These are phyloP conservation scores for Heteromurus nitidus DNA, from an alignment of 2,888 invertebrate genomes.

Conservation along the genomic window DNA sequence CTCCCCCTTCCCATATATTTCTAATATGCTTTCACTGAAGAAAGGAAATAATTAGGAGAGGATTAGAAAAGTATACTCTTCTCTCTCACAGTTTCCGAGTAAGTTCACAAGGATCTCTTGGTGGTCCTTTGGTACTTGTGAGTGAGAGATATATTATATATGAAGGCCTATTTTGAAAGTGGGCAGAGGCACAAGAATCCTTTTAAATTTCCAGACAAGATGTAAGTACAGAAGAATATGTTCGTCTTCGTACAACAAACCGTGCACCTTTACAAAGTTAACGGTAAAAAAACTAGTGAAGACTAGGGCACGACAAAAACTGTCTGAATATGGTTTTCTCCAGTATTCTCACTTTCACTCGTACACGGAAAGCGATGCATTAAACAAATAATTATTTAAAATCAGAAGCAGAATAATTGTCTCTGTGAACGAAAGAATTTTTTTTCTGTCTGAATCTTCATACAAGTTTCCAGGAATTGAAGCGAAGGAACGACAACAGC, in stretches of 20 bases:
- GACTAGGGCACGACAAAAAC: not conserved
- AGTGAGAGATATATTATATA: no score
- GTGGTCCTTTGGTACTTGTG: no score
- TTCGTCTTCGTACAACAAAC: not conserved
- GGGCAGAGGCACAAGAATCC: no score
- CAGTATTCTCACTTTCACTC: not conserved
- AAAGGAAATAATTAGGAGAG: not conserved
- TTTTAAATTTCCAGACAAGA: no score
- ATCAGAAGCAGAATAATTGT: constrained; percentile 1
- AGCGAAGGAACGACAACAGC: not conserved
- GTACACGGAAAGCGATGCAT: no score
- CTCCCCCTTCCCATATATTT: not conserved
- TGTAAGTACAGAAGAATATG: no score
- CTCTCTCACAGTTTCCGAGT: not conserved
- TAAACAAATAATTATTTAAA: no score
- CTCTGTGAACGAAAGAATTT: not conserved
- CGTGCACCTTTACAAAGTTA: not conserved
- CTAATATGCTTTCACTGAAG: not conserved
- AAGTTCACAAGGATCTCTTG: not conserved
- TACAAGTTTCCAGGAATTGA: no score
- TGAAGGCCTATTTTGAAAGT: no score
- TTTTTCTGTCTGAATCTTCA: not conserved
- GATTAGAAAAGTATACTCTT: not conserved
- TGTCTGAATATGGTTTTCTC: not conserved
- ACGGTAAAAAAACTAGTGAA: not conserved